phyloP scores from a whole-genome alignment of 2,797 vertebrate genomes.

The Myotis daubentonii region DNA sequence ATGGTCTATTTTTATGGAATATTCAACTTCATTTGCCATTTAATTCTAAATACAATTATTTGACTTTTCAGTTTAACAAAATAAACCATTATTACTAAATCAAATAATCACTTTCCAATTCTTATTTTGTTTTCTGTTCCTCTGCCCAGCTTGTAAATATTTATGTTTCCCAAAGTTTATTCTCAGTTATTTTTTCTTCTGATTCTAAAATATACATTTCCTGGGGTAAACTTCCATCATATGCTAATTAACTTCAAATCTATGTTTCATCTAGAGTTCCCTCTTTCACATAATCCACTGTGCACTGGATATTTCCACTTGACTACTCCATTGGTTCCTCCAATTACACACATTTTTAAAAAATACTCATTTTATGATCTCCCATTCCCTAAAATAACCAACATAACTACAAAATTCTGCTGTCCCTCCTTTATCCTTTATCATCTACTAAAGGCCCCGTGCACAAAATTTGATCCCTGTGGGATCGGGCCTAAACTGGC shows the following conservation, averaged over 20 bases:
- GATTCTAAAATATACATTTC: background rate
- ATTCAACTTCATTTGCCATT: background rate
- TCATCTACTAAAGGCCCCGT: too few species aligned
- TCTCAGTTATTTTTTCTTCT: background rate
- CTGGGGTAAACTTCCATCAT: background rate
- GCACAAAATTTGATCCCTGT: too few species aligned
- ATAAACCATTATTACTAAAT: background rate
- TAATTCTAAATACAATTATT: slow-evolving; percentile 31
- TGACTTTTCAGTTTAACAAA: slow-evolving; percentile 8
- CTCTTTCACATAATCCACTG: background rate
- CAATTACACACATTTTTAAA: background rate
- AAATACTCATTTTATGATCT: background rate
- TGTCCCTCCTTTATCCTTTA: background rate
- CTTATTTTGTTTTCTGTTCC: slow-evolving; percentile 12
- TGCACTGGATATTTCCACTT: background rate
- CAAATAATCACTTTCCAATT: background rate
- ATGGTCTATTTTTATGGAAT: background rate
- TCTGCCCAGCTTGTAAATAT: background rate
- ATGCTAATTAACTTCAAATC: slow-evolving; percentile 30
- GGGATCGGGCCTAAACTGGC: too few species aligned
- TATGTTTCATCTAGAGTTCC: background rate
- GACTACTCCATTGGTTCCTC: background rate
- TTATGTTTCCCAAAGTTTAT: background rate
- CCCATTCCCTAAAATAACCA: background rate
- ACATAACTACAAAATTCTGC: background rate